Evolutionary conservation across 2,888 invertebrate genomes (phyloP), one percentile per base, ranked within the genome.

Genomic region (Agelastica alni): DNA sequence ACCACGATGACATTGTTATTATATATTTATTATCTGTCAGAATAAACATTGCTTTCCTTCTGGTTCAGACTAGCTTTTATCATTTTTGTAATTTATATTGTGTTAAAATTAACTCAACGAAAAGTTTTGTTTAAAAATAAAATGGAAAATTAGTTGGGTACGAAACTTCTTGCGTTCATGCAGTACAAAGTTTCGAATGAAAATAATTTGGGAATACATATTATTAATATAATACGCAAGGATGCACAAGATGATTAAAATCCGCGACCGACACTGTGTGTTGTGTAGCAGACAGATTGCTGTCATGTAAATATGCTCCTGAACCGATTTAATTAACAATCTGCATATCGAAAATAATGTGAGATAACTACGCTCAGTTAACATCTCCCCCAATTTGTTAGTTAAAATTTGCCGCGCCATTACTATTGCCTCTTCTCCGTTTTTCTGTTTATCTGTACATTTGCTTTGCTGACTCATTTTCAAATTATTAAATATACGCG

Each of bases 291-390:
- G 77, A 76, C 76, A 76, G 76, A 76, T 76, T 74, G 76, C 76
- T 76, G 77, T 77, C 77, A 77, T 76, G 76, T 76, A 76, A 77
- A 76, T 76, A 75, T 74, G 75, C 71, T 73, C 69, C 73, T 69
- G 71, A 71, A 70, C 73, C 71, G 74, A 76, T 76, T 76, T 75
- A 76, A 76, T 76, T 76, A 76, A 76, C 76, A 76, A 75, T 75
- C 74, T 75, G 74, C 75, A 75, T 76, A 75, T 76, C 75, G 75
- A 75, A 76, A 76, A 76, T 75, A 75, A 74, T 71, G 70, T 67
- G 70, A 70, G 74, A 72, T 74, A 72, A 70, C 70, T 71, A 73
- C 70, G 74, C 68, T 72, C 65, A 70, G 72, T 72, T 74, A 69
- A 60, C 69, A 65, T 66, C 68, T 66, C 67, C 71, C 70, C 70